Percentiles rank a stretch among this genome's conserved stretches.
These are phyloP conservation scores for Notothenia coriiceps DNA, from an alignment of 2,113 vertebrate species.

Conservation along the genomic window DNA sequence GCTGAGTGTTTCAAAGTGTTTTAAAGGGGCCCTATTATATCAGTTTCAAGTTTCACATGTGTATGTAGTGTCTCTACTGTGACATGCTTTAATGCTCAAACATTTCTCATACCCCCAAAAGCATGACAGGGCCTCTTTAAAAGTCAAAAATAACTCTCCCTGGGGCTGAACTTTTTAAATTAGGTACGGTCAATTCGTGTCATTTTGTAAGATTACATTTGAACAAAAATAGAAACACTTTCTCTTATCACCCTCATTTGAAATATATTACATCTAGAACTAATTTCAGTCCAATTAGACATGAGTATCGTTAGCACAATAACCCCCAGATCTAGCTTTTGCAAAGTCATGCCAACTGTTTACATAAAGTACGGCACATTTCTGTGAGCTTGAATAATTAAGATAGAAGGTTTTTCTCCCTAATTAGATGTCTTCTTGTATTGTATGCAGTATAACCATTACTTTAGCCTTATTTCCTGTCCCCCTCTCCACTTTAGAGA, in stretches of 20 bases:
- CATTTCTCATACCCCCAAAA: too few relatives aligned
- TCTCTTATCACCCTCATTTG: too few relatives aligned
- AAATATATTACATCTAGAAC: too few relatives aligned
- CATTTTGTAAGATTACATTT: too few relatives aligned
- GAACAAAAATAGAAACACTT: too few relatives aligned
- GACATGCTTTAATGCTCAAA: too few relatives aligned
- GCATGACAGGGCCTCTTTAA: not conserved
- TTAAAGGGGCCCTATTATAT: too few relatives aligned
- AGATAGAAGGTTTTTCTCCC: not conserved
- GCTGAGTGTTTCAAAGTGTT: not conserved
- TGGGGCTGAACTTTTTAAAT: too few relatives aligned
- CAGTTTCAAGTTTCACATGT: too few relatives aligned
- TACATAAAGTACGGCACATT: not conserved
- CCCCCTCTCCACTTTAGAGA: not conserved
- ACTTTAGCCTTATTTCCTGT: slow-evolving; percentile 13
- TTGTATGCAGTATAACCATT: not conserved
- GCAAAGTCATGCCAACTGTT: too few relatives aligned
- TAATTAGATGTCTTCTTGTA: not conserved
- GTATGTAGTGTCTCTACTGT: too few relatives aligned
- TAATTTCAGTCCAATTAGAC: not conserved
- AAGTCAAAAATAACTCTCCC: not conserved
- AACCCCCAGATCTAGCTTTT: not conserved
- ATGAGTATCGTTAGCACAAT: not conserved
- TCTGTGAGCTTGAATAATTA: not conserved
- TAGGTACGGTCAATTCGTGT: too few relatives aligned